Base-by-base conservation (phyloP, 2,888 invertebrate species). In the Eubasilissa splendida region DNA sequence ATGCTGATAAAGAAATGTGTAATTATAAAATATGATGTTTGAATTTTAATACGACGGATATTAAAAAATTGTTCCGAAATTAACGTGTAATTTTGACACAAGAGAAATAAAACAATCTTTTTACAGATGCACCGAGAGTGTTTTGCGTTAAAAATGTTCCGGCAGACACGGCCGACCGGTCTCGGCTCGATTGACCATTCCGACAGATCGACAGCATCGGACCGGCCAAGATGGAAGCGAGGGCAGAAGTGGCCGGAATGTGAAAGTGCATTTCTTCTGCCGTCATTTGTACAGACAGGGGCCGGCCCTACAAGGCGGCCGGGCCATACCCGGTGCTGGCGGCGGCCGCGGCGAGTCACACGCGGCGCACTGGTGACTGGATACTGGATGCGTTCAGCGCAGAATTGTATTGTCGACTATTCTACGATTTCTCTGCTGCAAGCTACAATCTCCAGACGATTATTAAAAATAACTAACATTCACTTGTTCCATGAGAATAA, bases 211-310 rank as follows among this genome's bases (percentile, higher is more conserved):
- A 42, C 3, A 42, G 2, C 42, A 42, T 42, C 63, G 63, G 33
- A 63, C 63, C 63, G 63, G 63, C 33, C 63, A 63, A 63, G 63
- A 63, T 31, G 31, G 63, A 63, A 42, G n/a, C 63, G 63, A 31
- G 63, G 10, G 31, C 33, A 10, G 22, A 63, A 63, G 42, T 42
- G 42, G 42, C 42, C 42, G 63, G 63, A 63, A 63, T 63, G 63
- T 63, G 63, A 63, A 63, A 63, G 63, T 63, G 63, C 63, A 63
- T 63, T 63, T 63, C 33, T 33, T 63, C 63, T 31, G 63, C 33
- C 63, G 63, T 31, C 63, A 33, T 33, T 33, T 4, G 33, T 31
- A 11, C 10, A 22, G 33, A 11, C 10, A 33, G 33, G 63, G 63
- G 7, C 8, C 33, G 63, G 63, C 63, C 63, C 63, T 63, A 63